Percentiles rank a stretch among this genome's conserved stretches.
Evolutionary conservation across 92 coral and sea anemone genomes (phyloP).

Genomic region (Umimayanthus kanabou): DNA sequence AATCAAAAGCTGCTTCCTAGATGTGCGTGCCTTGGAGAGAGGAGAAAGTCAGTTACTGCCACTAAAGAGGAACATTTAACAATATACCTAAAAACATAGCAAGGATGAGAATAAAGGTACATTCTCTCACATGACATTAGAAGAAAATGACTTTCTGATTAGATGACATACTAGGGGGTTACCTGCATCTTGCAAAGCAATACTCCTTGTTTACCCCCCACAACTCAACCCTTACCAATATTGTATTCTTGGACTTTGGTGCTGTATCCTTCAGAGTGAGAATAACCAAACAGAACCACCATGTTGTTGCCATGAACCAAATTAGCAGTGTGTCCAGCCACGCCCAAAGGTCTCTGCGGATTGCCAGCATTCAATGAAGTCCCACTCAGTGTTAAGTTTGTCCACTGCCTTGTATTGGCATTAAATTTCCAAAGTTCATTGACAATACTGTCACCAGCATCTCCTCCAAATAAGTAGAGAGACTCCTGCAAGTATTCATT

Average conservation of each 20-base stretch:
- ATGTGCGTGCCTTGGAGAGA: no score
- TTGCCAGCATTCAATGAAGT: not conserved
- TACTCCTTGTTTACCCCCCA: not conserved
- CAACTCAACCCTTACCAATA: slow-evolving; percentile 56
- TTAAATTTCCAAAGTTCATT: slow-evolving; percentile 57
- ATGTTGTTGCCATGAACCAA: slow-evolving; percentile 65
- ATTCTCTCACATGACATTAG: no score
- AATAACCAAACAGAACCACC: slow-evolving; percentile 88
- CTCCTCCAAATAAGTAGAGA: slow-evolving; percentile 80
- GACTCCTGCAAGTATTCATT: slow-evolving; percentile 45
- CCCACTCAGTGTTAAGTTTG: not conserved
- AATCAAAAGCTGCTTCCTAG: no score
- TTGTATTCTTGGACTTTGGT: slow-evolving; percentile 66
- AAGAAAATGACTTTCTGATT: no score
- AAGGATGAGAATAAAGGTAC: no score
- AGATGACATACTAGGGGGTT: no score
- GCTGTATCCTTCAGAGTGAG: slow-evolving; percentile 51
- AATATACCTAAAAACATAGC: no score
- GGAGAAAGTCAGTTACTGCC: no score
- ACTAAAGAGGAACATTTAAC: no score
- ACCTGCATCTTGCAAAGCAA: no score
- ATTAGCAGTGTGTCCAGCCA: slow-evolving; percentile 86
- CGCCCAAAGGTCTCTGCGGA: slow-evolving; percentile 50
- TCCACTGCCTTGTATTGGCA: slow-evolving; percentile 56
- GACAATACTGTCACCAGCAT: slow-evolving; percentile 21